A percentile compares a stretch with the other conserved stretches of the same genome.
Conservation (phyloP, 2,113 vertebrate genomes). For the Plecotus auritus region DNA sequence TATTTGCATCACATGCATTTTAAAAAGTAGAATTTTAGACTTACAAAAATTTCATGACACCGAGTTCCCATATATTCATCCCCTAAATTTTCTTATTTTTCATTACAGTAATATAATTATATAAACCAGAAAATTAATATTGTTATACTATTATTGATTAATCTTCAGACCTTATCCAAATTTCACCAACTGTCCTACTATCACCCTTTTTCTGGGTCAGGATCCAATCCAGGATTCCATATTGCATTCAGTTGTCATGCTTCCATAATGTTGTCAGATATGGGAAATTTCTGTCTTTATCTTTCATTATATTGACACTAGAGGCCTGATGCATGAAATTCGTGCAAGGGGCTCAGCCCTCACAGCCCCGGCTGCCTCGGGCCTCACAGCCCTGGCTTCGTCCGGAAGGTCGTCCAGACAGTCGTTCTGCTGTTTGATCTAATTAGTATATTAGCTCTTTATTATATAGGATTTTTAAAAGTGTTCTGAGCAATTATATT, state of each 20-base stretch:
- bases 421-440: too few species aligned
- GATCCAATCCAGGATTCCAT: not conserved
- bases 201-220: not conserved
- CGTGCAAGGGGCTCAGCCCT: too few species aligned
- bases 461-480: not conserved
- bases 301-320: not conserved
- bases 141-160: not conserved
- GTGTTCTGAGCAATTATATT: not conserved
- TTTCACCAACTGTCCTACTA: not conserved
- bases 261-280: not conserved
- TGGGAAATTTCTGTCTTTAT: not conserved
- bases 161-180: not conserved
- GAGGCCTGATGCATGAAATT: too few species aligned
- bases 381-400: too few species aligned
- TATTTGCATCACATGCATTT: not conserved
- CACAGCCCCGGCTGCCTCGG: too few species aligned
- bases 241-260: not conserved
- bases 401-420: fast-evolving
- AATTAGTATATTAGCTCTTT: too few species aligned
- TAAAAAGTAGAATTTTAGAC: not conserved
- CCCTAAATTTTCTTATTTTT: not conserved
- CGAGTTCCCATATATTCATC: not conserved
- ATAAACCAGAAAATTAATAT: not conserved
- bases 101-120: not conserved
- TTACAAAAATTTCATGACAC: not conserved